Percentiles rank a stretch among this genome's conserved stretches.
Conservation (phyloP, 2,797 vertebrate genomes). For the Enoplosus armatus region DNA sequence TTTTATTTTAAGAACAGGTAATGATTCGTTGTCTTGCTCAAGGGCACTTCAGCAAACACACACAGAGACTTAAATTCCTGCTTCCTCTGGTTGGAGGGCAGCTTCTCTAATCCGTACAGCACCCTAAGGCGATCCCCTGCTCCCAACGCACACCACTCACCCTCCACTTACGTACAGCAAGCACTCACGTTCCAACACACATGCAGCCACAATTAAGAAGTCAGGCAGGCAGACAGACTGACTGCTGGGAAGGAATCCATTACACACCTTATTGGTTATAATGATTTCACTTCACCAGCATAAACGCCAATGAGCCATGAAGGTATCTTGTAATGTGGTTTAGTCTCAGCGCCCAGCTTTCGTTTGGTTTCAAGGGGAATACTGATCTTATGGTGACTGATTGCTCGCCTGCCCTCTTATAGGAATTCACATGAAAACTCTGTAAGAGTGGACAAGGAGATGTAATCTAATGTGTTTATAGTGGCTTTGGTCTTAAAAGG, state of each 20-base stretch:
- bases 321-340: conserved; percentile 82
- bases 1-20: conserved; percentile 34
- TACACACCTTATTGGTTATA: conserved; percentile 89
- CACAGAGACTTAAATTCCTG: conserved; percentile 10
- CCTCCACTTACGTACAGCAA: conserved; percentile 39
- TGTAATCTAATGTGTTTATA: conserved; percentile 29
- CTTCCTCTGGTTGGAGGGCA: conserved; percentile 47
- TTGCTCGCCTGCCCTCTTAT: conserved; percentile 35
- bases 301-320: conserved; percentile 85
- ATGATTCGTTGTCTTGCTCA: conserved; percentile 59
- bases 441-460: conserved; percentile 30
- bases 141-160: conserved; percentile 16
- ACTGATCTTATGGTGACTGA: conserved; percentile 73
- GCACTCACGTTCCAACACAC: conserved; percentile 59
- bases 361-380: conserved; percentile 80
- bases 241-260: conserved; percentile 85
- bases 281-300: conserved; percentile 86
- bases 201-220: conserved; percentile 82
- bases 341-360: conserved; percentile 76
- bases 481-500: conserved; percentile 5
- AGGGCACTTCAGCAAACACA: conserved; percentile 43
- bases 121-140: conserved; percentile 48
- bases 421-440: conserved; percentile 42
- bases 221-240: conserved; percentile 78
- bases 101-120: conserved; percentile 51